Conservation (phyloP, 2,888 invertebrate species). For the Zygogramma bicolorata region DNA sequence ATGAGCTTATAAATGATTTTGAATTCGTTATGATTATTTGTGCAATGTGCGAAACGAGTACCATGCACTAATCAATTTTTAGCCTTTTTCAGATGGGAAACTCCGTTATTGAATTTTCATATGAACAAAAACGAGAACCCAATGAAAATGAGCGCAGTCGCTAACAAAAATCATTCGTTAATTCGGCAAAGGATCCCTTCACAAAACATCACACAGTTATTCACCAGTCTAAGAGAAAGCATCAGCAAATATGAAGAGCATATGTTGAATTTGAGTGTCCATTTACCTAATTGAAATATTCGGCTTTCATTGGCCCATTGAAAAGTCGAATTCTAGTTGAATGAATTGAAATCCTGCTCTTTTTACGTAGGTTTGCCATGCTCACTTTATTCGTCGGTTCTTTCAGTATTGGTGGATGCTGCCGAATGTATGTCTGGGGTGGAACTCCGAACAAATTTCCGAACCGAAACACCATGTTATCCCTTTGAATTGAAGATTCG, state of each 20-base stretch:
- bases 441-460: not conserved
- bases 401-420: conserved; percentile 2
- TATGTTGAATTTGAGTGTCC: conserved; percentile 63
- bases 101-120: too few relatives aligned
- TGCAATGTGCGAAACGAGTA: too few relatives aligned
- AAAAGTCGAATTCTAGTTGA: conserved; percentile 64
- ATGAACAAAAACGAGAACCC: too few relatives aligned
- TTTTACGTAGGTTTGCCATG: conserved; percentile 59
- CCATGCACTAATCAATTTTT: too few relatives aligned
- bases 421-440: conserved; percentile 13
- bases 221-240: not conserved
- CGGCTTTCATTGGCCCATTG: conserved; percentile 62
- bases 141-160: too few relatives aligned
- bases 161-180: too few relatives aligned
- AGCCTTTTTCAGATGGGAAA: too few relatives aligned
- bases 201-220: not conserved
- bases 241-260: conserved; percentile 34
- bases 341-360: conserved; percentile 62
- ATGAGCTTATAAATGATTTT: too few relatives aligned
- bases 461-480: not conserved
- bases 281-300: conserved; percentile 67
- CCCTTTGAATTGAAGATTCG: not conserved
- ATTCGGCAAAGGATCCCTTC: too few relatives aligned
- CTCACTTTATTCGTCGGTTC: conserved; percentile 54
- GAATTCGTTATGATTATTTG: too few relatives aligned